Evolutionary conservation across 2,888 invertebrate species (phyloP).

Genomic region (Linhomoeus sp.): DNA sequence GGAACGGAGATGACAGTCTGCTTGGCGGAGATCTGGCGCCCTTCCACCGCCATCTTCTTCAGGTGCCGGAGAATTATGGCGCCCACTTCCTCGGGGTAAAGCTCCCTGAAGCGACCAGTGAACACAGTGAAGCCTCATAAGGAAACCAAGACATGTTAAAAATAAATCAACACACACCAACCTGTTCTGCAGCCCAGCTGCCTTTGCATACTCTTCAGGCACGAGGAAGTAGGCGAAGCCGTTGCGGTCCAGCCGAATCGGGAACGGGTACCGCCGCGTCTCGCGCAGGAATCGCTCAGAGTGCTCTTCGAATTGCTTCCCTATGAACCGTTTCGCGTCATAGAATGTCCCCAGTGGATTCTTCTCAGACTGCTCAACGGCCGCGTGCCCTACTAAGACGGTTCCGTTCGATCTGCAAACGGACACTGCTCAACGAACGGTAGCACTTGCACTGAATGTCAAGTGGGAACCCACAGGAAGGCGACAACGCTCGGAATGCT

Average conservation of each 20-base stretch:
- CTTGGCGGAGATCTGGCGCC: conserved; percentile 8
- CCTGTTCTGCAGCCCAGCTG: no score
- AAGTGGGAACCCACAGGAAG: conserved; percentile 29
- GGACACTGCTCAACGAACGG: no score
- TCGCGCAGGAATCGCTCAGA: conserved; percentile 22
- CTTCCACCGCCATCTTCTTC: conserved; percentile 12
- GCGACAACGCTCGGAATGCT: conserved; percentile 36
- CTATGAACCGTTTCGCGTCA: conserved; percentile 37
- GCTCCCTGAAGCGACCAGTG: no score
- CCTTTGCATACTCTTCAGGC: conserved; percentile 4
- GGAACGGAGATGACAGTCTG: conserved; percentile 35
- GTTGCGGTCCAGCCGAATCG: conserved; percentile 14
- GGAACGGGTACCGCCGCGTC: conserved; percentile 23
- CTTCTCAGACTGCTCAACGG: conserved; percentile 32
- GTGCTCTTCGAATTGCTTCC: conserved; percentile 27
- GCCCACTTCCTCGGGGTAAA: conserved; percentile 24
- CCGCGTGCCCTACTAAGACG: conserved; percentile 32
- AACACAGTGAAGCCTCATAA: no score
- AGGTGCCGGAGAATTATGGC: conserved; percentile 18
- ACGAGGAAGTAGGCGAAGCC: conserved; percentile 21
- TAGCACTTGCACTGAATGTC: no score
- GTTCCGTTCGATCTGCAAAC: conserved; percentile 25
- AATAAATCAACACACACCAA: no score
- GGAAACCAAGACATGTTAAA: no score
- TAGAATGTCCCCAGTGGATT: conserved; percentile 35